phyloP scores from a whole-genome alignment of 2,888 invertebrate species.

The Tetragnatha montana region DNA sequence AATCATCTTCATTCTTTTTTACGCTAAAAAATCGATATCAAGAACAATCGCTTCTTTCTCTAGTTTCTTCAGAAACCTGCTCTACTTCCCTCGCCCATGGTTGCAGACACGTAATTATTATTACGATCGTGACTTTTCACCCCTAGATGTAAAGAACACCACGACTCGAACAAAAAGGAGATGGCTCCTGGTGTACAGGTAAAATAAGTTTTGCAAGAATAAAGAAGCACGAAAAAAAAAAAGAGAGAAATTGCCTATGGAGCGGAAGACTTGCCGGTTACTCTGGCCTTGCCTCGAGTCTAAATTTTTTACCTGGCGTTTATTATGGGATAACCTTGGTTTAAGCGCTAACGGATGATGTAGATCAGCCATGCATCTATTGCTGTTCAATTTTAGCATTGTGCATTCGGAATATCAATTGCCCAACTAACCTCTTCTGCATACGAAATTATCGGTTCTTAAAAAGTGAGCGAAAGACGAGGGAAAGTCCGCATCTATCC shows the following conservation, averaged over 20 bases:
- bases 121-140: background rate
- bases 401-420: background rate
- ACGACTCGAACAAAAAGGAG: background rate
- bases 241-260: conserved; percentile 14
- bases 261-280: conserved; percentile 50
- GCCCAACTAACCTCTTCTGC: background rate
- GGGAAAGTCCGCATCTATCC: too few relatives aligned
- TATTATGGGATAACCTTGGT: background rate
- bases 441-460: background rate
- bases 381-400: background rate
- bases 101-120: background rate
- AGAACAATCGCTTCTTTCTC: background rate
- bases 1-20: background rate
- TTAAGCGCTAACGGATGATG: background rate
- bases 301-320: background rate
- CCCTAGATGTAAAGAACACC: background rate
- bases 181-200: background rate
- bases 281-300: conserved; percentile 46
- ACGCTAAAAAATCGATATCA: background rate
- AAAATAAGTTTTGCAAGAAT: background rate
- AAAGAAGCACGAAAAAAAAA: conserved; percentile 13
- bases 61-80: background rate
- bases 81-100: background rate
- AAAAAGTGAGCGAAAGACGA: too few relatives aligned
- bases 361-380: background rate